A percentile compares a stretch with the other conserved stretches of the same genome.
These are phyloP conservation scores for Galagoides demidoff DNA, from an alignment of 2,797 vertebrate species.

Conservation along the genomic window DNA sequence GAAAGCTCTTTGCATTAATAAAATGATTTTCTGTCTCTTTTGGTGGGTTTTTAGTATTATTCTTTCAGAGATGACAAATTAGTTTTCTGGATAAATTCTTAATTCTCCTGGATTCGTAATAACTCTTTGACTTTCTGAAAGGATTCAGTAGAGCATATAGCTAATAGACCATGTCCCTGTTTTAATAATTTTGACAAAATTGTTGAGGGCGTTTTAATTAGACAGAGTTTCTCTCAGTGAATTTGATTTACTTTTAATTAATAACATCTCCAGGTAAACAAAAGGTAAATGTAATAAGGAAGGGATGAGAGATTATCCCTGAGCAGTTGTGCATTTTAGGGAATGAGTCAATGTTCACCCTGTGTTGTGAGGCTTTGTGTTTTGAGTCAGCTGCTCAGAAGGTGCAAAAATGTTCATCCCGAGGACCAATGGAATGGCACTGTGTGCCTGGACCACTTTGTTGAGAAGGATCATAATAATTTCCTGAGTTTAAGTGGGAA, in stretches of 20 bases:
- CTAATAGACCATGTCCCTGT: neutral
- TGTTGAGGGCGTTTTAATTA: conserved; percentile 35
- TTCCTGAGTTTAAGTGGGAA: neutral
- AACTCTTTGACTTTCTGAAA: neutral
- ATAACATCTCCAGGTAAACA: neutral
- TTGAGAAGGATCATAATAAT: neutral
- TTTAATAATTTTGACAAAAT: conserved; percentile 59
- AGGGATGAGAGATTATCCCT: neutral
- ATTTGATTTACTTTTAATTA: conserved; percentile 31
- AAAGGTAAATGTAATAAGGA: neutral
- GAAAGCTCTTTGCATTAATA: neutral
- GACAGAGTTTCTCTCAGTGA: neutral
- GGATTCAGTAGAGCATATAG: neutral
- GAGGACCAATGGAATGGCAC: neutral
- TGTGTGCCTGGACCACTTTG: neutral
- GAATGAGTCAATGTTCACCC: neutral
- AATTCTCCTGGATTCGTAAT: neutral
- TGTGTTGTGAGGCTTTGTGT: neutral
- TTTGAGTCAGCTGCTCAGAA: neutral
- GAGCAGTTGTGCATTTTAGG: neutral
- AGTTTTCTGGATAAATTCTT: conserved; percentile 15
- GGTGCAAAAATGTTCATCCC: neutral
- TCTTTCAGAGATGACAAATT: neutral
- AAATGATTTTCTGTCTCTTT: neutral
- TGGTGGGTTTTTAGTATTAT: neutral